phyloP scores from a whole-genome alignment of 37 sponge, comb jelly and placozoan genomes.

The Oscarella lobularis region DNA sequence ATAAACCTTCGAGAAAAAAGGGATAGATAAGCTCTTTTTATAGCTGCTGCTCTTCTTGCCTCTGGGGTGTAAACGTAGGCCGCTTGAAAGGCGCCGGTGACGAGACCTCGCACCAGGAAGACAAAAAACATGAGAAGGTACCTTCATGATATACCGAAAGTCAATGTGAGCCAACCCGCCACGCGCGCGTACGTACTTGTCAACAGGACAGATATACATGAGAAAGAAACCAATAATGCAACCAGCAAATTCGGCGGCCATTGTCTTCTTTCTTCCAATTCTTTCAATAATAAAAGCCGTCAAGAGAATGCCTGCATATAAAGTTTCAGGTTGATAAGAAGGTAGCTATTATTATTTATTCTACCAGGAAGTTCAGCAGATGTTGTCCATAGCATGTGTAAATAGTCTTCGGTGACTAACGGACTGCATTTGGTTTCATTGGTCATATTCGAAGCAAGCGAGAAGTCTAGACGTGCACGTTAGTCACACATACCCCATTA shows the following conservation, averaged over 20 bases:
- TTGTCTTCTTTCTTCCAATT: conserved; percentile 61
- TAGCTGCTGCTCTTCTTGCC: not conserved
- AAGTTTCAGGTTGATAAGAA: too few relatives aligned
- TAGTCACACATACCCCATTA: too few relatives aligned
- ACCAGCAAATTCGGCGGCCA: conserved; percentile 39
- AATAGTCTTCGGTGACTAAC: conserved; percentile 24
- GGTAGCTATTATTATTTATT: not conserved
- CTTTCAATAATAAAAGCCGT: conserved; percentile 42
- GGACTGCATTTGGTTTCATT: too few relatives aligned
- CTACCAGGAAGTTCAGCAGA: conserved; percentile 54
- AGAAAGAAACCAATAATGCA: conserved; percentile 37
- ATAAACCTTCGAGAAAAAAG: conserved; percentile 31
- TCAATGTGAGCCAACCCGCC: too few relatives aligned
- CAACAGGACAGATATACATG: conserved; percentile 28
- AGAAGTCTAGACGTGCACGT: too few relatives aligned
- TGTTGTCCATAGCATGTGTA: conserved; percentile 51
- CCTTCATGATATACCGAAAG: too few relatives aligned
- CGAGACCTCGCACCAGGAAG: conserved; percentile 41
- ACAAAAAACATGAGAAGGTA: conserved; percentile 40
- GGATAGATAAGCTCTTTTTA: not conserved
- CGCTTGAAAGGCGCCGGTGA: conserved; percentile 59
- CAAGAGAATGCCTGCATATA: conserved; percentile 29
- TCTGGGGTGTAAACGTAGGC: conserved; percentile 62
- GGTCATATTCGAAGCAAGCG: too few relatives aligned
- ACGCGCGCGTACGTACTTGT: not conserved